Conservation (phyloP, 2,888 invertebrate genomes). For the Lucinisca nassula region DNA sequence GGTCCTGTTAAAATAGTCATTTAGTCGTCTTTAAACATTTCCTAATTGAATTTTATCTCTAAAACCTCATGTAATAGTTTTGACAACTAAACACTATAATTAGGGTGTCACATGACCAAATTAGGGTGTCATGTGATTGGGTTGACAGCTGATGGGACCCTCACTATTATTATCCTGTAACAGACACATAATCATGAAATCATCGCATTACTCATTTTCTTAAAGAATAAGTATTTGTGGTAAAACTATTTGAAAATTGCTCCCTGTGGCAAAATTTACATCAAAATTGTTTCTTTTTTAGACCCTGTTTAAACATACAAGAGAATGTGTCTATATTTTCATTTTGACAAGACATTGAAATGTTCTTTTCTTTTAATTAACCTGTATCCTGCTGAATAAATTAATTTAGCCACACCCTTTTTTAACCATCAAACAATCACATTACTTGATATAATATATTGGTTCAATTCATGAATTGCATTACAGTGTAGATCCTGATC, state of each 20-base stretch:
- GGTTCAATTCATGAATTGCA: too few species aligned
- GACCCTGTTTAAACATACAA: background rate
- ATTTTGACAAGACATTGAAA: constrained; percentile 1
- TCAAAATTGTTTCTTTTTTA: background rate
- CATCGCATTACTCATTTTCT: background rate
- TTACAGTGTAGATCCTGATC: too few species aligned
- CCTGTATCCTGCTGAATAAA: too few species aligned
- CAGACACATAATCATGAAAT: constrained; percentile 2
- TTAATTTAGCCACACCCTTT: too few species aligned
- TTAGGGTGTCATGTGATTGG: constrained; percentile 12
- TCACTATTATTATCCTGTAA: background rate
- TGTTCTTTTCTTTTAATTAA: background rate
- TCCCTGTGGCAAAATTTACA: background rate
- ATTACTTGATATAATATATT: too few species aligned
- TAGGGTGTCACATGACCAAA: constrained; percentile 17
- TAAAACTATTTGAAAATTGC: background rate
- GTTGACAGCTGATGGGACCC: background rate
- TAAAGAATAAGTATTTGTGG: background rate
- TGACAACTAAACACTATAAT: constrained; percentile 11
- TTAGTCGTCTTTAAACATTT: background rate
- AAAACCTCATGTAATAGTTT: constrained; percentile 11
- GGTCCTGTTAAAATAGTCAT: constrained; percentile 13
- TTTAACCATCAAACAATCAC: too few species aligned
- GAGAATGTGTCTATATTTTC: background rate
- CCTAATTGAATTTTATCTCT: constrained; percentile 7